Conservation (phyloP, 2,888 invertebrate species). For the Drepana falcataria region DNA sequence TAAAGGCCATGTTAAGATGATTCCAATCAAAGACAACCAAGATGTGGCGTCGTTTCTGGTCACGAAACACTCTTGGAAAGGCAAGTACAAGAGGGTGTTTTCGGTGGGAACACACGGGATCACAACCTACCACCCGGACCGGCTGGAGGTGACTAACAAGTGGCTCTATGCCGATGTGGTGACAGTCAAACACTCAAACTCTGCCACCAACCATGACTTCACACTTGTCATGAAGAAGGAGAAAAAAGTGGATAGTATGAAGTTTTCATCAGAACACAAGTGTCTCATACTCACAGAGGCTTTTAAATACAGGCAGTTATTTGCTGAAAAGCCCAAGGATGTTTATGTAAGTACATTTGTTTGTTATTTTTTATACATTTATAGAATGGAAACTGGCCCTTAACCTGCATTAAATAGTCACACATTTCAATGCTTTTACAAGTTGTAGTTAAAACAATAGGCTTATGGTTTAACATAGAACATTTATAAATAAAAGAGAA, state of each 20-base stretch:
- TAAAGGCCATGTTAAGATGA: slow-evolving; percentile 83
- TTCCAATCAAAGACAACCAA: slow-evolving; percentile 93
- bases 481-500: no score
- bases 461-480: no score
- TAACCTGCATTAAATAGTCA: no score
- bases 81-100: slow-evolving; percentile 98
- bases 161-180: slow-evolving; percentile 92
- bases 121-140: slow-evolving; percentile 94
- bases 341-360: slow-evolving; percentile 80
- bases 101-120: slow-evolving; percentile 97
- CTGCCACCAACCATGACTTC: slow-evolving; percentile 82
- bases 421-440: no score
- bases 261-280: slow-evolving; percentile 97
- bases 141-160: slow-evolving; percentile 88
- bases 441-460: no score
- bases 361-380: no score
- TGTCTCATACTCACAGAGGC: slow-evolving; percentile 95
- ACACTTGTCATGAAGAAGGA: slow-evolving; percentile 92
- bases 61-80: slow-evolving; percentile 99
- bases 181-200: slow-evolving; percentile 79
- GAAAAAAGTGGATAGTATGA: slow-evolving; percentile 95
- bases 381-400: not conserved
- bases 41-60: slow-evolving; percentile 98
- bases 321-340: slow-evolving; percentile 89
- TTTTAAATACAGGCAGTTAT: slow-evolving; percentile 86